Base-by-base conservation (phyloP, 2,113 vertebrate genomes). In the Crotalus helleri region DNA sequence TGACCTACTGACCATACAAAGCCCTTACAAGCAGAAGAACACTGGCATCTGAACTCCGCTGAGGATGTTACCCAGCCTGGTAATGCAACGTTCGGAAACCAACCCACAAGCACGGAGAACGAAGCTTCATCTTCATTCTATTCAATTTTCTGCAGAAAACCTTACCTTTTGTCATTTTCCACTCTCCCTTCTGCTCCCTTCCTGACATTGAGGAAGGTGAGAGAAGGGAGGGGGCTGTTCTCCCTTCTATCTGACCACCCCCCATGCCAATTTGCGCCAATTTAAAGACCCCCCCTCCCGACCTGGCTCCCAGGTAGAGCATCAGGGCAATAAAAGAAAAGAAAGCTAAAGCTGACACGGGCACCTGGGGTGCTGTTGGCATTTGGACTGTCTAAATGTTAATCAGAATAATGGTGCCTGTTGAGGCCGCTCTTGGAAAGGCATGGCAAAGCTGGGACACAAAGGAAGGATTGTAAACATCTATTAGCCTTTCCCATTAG, bases 401-500 rank as follows among this genome's bases (percentile, higher is more conserved):
- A 97, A 97, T 97, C 96, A 96, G 97, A 97, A 96, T 96, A 97
- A 97, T 96, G 96, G 96, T 94, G 95, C 96, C 96, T 97, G 95
- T 96, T 96, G 97, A 97, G 97, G 97, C 96, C 96, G 95, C 96
- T 97, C 96, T 96, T 96, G 95, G 96, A 96, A 97, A 97, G 57
- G 29, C 96, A 93, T 96, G 94, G 96, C 94, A 94, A 95, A 96
- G 96, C 96, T 0, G 93, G 94, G 95, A 94, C 97, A 96, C 96
- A 97, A 97, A 96, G 96, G 97, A 96, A 96, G 96, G 95, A 94
- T 96, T 95, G 95, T 96, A 96, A 97, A 97, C 96, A 95, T 97
- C 96, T 96, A 96, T 97, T 97, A 97, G 97, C 96, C 95, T 95
- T 96, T 95, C 96, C 97, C 93, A 95, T 97, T 97, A 97, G 95